Conservation (phyloP, 2,888 invertebrate genomes). For the Epinotia nisella region DNA sequence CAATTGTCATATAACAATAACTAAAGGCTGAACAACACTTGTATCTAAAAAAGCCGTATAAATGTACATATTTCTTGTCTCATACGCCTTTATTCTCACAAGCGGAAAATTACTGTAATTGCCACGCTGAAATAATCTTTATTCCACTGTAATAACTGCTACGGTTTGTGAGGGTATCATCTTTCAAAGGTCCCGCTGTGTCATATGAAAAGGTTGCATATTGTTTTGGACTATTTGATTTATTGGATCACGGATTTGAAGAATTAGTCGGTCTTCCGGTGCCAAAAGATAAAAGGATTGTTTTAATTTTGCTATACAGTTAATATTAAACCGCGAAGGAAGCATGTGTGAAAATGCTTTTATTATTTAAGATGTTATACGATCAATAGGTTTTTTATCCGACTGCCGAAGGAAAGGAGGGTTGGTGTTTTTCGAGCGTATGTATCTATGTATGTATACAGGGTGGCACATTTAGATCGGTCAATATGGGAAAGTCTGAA, state of each 20-base stretch:
- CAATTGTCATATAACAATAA: constrained; percentile 56
- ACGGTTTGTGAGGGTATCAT: background rate
- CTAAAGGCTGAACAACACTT: constrained; percentile 28
- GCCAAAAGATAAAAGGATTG: constrained; percentile 45
- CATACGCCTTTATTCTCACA: background rate
- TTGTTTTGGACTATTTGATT: constrained; percentile 64
- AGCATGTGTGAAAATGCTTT: no score
- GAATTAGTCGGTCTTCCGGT: constrained; percentile 57
- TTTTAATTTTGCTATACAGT: constrained; percentile 22
- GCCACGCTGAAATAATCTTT: background rate
- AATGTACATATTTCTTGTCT: background rate
- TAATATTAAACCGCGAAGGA: no score
- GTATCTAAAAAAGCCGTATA: constrained; percentile 1
- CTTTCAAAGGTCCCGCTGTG: constrained; percentile 43
- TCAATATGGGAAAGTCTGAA: no score
- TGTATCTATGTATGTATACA: no score
- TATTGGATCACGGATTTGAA: constrained; percentile 53
- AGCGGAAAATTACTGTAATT: background rate
- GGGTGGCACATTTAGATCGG: no score
- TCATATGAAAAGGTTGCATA: constrained; percentile 51
- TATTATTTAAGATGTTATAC: no score
- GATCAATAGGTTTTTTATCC: no score
- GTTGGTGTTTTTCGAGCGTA: no score
- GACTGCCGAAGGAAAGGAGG: no score
- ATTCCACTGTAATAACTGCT: background rate